These are phyloP conservation scores for Lycocerus yunnanus DNA, from an alignment of 2,888 invertebrate species.

Conservation along the genomic window DNA sequence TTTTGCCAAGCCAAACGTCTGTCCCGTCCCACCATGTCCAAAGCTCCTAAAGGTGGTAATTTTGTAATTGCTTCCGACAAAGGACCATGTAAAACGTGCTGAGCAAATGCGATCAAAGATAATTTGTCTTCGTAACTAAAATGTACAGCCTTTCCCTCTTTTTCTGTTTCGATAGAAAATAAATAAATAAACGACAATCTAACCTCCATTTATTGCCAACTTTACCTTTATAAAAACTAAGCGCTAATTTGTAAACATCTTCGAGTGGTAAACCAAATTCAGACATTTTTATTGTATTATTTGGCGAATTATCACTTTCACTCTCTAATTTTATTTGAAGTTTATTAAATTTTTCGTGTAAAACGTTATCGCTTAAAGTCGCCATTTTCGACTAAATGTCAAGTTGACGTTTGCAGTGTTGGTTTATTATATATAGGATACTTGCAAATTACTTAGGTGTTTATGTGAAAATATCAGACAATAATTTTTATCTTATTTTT, in stretches of 20 bases:
- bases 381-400: neutral
- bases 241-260: constrained; percentile 87
- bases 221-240: constrained; percentile 91
- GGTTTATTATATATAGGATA: neutral
- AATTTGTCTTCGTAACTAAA: constrained; percentile 92
- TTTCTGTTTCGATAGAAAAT: constrained; percentile 66
- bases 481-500: no score
- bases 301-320: constrained; percentile 26
- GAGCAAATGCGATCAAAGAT: constrained; percentile 88
- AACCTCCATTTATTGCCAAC: neutral
- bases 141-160: constrained; percentile 96
- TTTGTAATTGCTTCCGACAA: constrained; percentile 69
- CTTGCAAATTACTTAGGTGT: neutral
- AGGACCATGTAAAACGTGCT: constrained; percentile 88
- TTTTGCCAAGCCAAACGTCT: constrained; percentile 92
- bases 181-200: constrained; percentile 14
- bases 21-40: constrained; percentile 95
- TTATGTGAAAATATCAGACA: neutral
- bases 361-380: neutral
- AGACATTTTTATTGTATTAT: constrained; percentile 29
- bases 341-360: constrained; percentile 45
- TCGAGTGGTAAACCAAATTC: constrained; percentile 72
- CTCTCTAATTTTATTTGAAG: constrained; percentile 38
- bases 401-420: neutral
- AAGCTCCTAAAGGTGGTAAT: constrained; percentile 81